Conservation (phyloP, 2,797 vertebrate genomes). For the Gorsachius magnificus region DNA sequence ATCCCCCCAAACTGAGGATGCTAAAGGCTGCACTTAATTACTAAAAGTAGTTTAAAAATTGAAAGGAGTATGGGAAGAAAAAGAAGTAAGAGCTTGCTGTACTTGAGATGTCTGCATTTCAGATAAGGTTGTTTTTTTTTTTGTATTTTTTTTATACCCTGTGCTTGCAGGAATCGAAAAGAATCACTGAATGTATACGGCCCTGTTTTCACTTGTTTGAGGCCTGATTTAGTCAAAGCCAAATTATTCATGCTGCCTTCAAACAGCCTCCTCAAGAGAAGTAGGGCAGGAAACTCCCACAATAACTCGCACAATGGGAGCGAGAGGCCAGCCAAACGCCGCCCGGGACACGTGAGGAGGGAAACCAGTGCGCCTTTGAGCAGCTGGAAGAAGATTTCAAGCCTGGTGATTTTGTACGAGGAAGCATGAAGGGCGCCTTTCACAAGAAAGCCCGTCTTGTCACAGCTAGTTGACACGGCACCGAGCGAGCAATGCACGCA, state of each 20-base stretch:
- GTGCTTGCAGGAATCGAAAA: neutral
- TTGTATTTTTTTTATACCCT: neutral
- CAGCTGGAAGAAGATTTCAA: constrained; percentile 56
- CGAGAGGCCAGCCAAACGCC: constrained; percentile 19
- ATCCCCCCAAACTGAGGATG: neutral
- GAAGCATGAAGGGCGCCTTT: constrained; percentile 36
- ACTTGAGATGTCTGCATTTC: neutral
- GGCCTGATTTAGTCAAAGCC: constrained; percentile 45
- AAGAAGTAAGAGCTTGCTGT: neutral
- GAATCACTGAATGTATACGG: neutral
- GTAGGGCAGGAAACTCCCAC: constrained; percentile 69
- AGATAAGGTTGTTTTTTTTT: neutral
- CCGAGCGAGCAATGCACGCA: neutral
- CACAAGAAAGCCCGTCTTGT: neutral
- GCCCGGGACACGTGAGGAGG: constrained; percentile 20
- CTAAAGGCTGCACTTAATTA: neutral
- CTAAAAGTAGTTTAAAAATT: neutral
- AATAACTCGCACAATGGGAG: constrained; percentile 32
- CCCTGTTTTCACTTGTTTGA: constrained; percentile 22
- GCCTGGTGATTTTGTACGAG: neutral
- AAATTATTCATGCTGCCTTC: constrained; percentile 49
- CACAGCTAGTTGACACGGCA: neutral
- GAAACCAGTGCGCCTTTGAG: constrained; percentile 40
- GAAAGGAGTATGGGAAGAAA: neutral
- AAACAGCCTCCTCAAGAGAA: constrained; percentile 64